These are phyloP conservation scores for Athetis lepigone DNA, from an alignment of 2,888 invertebrate species.

Conservation along the genomic window DNA sequence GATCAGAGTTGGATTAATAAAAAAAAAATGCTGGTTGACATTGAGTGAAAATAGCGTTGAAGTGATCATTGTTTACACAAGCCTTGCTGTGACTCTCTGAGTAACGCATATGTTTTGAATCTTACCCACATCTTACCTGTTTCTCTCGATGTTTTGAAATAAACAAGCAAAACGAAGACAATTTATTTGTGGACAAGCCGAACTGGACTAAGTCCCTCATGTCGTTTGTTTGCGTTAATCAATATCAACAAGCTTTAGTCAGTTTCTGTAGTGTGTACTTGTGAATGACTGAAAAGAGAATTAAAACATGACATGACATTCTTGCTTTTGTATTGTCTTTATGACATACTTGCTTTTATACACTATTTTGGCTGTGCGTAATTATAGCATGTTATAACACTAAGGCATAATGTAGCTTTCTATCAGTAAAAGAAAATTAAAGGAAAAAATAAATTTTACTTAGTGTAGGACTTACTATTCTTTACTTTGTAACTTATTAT, in stretches of 20 bases:
- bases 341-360: too few relatives aligned
- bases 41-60: slow-evolving; percentile 43
- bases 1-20: too few relatives aligned
- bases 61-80: slow-evolving; percentile 40
- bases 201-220: slow-evolving; percentile 23
- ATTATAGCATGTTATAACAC: too few relatives aligned
- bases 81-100: slow-evolving; percentile 29
- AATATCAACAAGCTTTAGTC: slow-evolving; percentile 30
- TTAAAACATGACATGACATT: slow-evolving; percentile 10
- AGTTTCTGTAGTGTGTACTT: slow-evolving; percentile 9
- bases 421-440: too few relatives aligned
- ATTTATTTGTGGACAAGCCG: slow-evolving; percentile 51
- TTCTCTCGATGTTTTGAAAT: slow-evolving; percentile 51
- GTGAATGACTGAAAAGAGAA: slow-evolving; percentile 27
- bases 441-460: too few relatives aligned
- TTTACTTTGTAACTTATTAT: too few relatives aligned
- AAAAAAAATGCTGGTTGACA: slow-evolving; percentile 10
- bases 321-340: not conserved
- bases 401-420: too few relatives aligned
- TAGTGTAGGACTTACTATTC: too few relatives aligned
- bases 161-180: slow-evolving; percentile 34
- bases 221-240: slow-evolving; percentile 25
- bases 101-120: slow-evolving; percentile 36
- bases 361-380: too few relatives aligned
- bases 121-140: slow-evolving; percentile 52